phyloP scores from a whole-genome alignment of 2,797 vertebrate genomes.

The Falco biarmicus region DNA sequence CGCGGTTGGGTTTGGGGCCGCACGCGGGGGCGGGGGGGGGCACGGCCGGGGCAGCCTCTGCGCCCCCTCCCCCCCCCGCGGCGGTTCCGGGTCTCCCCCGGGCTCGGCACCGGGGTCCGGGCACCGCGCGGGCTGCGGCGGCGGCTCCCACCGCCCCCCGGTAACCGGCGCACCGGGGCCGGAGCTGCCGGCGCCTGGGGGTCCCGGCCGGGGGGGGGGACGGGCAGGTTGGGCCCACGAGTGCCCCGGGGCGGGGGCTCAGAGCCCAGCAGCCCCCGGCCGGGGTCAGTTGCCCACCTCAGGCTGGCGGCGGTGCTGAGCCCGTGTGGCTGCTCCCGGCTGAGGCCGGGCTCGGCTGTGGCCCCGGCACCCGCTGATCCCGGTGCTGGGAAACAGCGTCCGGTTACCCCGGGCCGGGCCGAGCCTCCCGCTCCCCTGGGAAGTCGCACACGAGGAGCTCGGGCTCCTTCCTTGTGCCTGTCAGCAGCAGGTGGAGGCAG shows the following conservation, averaged over 20 bases:
- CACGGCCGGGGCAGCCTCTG: too few species aligned
- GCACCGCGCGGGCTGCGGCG: too few species aligned
- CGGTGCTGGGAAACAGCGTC: background rate
- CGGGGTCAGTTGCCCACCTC: background rate
- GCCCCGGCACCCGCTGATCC: background rate
- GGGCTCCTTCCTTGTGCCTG: rapidly evolving
- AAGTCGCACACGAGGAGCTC: rapidly evolving
- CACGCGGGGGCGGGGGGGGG: too few species aligned
- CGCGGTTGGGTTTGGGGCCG: too few species aligned
- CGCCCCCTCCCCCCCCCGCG: too few species aligned
- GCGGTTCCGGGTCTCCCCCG: too few species aligned
- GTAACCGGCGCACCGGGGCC: too few species aligned
- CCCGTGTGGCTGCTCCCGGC: background rate
- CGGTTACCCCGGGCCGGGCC: background rate
- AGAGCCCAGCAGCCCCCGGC: background rate
- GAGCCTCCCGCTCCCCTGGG: background rate
- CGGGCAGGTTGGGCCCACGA: too few species aligned
- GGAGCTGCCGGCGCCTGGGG: too few species aligned
- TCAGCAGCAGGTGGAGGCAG: background rate
- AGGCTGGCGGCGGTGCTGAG: background rate
- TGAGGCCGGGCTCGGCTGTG: background rate
- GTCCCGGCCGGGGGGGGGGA: background rate
- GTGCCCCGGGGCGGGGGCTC: background rate
- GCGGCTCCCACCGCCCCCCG: too few species aligned
- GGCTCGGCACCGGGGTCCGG: too few species aligned